A percentile compares a stretch with the other conserved stretches of the same genome.
phyloP scores from a whole-genome alignment of 2,113 vertebrate species.

The Dasyprocta punctata region DNA sequence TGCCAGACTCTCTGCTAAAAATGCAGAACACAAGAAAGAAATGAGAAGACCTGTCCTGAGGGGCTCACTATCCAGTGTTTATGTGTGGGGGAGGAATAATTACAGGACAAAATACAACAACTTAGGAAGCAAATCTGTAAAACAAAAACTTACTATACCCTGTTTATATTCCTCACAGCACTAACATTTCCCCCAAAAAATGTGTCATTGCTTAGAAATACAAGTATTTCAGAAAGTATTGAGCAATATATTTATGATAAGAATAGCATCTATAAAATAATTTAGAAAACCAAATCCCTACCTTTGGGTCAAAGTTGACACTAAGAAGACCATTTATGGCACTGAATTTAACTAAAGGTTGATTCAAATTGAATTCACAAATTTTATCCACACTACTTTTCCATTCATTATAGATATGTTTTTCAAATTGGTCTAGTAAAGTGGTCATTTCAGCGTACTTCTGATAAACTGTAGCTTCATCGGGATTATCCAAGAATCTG shows the following conservation, averaged over 20 bases:
- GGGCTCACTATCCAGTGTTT: background rate
- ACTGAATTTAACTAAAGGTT: conserved; percentile 85
- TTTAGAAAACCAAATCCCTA: conserved; percentile 66
- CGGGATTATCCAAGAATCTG: conserved; percentile 82
- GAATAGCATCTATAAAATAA: background rate
- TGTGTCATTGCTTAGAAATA: background rate
- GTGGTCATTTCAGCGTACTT: conserved; percentile 87
- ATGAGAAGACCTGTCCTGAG: background rate
- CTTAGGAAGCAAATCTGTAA: background rate
- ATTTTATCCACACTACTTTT: conserved; percentile 84
- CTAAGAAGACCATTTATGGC: conserved; percentile 84
- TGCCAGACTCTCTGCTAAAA: background rate
- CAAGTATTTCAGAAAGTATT: background rate
- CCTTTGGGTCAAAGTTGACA: conserved; percentile 91
- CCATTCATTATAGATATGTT: conserved; percentile 86
- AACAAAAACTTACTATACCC: background rate
- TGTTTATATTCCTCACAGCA: background rate
- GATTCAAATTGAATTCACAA: conserved; percentile 89
- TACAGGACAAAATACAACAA: background rate
- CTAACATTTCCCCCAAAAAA: conserved; percentile 6
- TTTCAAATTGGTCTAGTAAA: conserved; percentile 87
- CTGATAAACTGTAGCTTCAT: conserved; percentile 81
- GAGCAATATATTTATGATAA: background rate
- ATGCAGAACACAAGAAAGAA: background rate
- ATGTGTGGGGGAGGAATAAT: background rate